Percentiles rank a stretch among this genome's conserved stretches.
Conservation (phyloP, 2,113 vertebrate species). For the Epinephelus cyanopodus region DNA sequence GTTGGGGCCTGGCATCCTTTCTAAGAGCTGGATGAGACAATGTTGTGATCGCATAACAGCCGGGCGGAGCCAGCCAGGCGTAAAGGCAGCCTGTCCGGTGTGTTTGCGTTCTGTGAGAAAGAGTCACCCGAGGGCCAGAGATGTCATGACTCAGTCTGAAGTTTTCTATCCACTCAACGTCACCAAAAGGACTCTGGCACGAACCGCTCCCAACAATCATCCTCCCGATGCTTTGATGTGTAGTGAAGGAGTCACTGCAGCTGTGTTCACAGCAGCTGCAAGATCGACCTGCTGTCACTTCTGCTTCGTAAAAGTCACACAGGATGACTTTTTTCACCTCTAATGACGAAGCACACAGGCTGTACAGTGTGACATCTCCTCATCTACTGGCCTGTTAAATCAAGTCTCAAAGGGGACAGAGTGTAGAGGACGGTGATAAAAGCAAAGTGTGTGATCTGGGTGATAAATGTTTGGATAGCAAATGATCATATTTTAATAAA, state of each 20-base stretch:
- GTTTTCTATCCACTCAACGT: constrained; percentile 53
- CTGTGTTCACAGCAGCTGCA: constrained; percentile 52
- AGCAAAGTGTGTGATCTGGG: neutral
- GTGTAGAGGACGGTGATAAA: too few species aligned
- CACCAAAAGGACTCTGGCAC: constrained; percentile 23
- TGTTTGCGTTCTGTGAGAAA: constrained; percentile 30
- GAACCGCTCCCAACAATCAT: constrained; percentile 36
- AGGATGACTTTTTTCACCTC: constrained; percentile 11
- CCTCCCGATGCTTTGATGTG: constrained; percentile 44
- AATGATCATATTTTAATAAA: neutral
- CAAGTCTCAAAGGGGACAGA: neutral
- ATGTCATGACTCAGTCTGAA: constrained; percentile 50
- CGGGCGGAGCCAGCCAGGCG: constrained; percentile 41
- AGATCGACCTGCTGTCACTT: constrained; percentile 51
- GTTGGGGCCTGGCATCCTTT: constrained; percentile 42
- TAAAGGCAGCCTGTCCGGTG: constrained; percentile 22
- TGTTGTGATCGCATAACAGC: neutral
- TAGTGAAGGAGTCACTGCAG: constrained; percentile 34
- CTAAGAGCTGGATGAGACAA: constrained; percentile 45
- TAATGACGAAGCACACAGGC: constrained; percentile 5
- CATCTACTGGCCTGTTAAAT: neutral
- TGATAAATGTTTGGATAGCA: neutral
- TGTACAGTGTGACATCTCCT: neutral
- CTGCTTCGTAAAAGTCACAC: constrained; percentile 25
- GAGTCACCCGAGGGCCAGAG: constrained; percentile 28